These are phyloP conservation scores for Andrena bicolor DNA, from an alignment of 2,888 invertebrate species.

Conservation along the genomic window DNA sequence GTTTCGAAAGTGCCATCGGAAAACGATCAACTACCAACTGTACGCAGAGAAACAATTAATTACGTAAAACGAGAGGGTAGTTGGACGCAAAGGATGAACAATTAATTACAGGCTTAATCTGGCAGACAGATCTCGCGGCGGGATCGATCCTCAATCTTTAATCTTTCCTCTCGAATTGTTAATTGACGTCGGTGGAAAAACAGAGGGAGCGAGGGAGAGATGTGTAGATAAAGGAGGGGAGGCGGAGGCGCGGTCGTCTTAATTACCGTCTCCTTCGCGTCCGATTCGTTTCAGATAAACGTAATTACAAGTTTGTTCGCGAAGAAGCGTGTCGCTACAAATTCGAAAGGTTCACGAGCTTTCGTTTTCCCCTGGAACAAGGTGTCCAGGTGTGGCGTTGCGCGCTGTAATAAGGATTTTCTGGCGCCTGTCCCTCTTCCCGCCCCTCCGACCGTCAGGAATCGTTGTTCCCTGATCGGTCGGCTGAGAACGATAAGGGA, in stretches of 20 bases:
- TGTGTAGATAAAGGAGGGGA: slow-evolving; percentile 15
- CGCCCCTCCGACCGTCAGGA: slow-evolving; percentile 37
- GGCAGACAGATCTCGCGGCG: slow-evolving; percentile 17
- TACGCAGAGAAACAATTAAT: slow-evolving; percentile 37
- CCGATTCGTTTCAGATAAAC: slow-evolving; percentile 43
- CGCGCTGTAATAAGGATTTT: slow-evolving; percentile 33
- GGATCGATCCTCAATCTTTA: slow-evolving; percentile 29
- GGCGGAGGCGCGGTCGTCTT: slow-evolving; percentile 16
- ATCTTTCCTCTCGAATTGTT: slow-evolving; percentile 45
- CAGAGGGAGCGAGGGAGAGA: not conserved
- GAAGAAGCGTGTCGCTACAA: slow-evolving; percentile 24
- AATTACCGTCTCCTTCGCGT: slow-evolving; percentile 39
- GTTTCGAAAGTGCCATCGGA: too few species aligned
- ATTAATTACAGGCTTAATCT: slow-evolving; percentile 48
- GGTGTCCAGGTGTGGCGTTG: slow-evolving; percentile 8
- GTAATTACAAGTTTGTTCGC: slow-evolving; percentile 35
- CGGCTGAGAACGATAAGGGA: slow-evolving; percentile 71
- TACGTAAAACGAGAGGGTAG: slow-evolving; percentile 16
- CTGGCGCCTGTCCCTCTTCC: slow-evolving; percentile 12
- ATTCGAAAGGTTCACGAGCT: not conserved
- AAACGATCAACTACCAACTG: not conserved
- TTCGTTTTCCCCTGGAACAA: not conserved
- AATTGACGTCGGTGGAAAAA: slow-evolving; percentile 15
- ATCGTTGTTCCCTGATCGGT: slow-evolving; percentile 70
- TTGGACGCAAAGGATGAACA: slow-evolving; percentile 10